Evolutionary conservation across 2,888 invertebrate genomes (phyloP).

Genomic region (Patella caerulea): DNA sequence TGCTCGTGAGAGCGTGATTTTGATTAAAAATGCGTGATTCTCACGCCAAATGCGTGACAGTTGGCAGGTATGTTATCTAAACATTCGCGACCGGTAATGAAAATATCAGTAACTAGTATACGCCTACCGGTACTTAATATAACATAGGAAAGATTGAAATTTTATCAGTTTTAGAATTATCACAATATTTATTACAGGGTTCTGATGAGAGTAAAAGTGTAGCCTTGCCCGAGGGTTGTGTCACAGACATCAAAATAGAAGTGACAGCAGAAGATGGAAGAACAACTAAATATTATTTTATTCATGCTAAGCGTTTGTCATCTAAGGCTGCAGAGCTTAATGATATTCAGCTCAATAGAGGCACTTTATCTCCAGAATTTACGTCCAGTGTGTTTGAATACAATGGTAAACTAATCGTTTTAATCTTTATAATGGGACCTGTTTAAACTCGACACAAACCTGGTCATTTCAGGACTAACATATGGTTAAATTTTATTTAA

Average conservation of each 20-base stretch:
- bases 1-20: no score
- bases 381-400: constrained; percentile 49
- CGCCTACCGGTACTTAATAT: no score
- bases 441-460: background rate
- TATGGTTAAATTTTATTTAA: no score
- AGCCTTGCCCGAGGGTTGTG: constrained; percentile 63
- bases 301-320: constrained; percentile 65
- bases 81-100: no score
- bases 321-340: constrained; percentile 67
- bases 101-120: no score
- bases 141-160: no score
- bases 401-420: constrained; percentile 49
- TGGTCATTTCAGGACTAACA: no score
- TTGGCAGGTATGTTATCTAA: no score
- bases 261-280: constrained; percentile 70
- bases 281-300: constrained; percentile 63
- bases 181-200: constrained; percentile 42
- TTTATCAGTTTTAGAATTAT: no score
- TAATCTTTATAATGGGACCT: background rate
- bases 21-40: no score
- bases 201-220: constrained; percentile 64
- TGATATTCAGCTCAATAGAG: constrained; percentile 53
- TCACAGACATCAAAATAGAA: constrained; percentile 69
- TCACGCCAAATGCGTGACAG: no score
- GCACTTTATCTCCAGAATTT: constrained; percentile 61